Evolutionary conservation across 1,140 invertebrate species (phyloP), one percentile per base, ranked within the genome.

Genomic region (Drosophila sp.): DNA sequence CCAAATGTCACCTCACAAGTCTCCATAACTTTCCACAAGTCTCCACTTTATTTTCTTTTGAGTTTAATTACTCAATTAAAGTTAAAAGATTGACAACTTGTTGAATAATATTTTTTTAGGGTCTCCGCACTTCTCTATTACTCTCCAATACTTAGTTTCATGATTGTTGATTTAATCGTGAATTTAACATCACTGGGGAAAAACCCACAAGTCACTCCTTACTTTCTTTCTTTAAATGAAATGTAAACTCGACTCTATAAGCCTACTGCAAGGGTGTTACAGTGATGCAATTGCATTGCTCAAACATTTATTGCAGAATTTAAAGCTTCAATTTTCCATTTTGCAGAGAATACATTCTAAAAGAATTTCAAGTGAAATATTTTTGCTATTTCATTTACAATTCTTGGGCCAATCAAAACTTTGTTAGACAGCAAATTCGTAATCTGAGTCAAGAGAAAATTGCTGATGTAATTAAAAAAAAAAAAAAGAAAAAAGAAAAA

Each of bases 391-490:
- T 50, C 23, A 50, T 50, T 27, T 27, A 27, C 44, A 50, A 50
- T 50, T 50, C 8, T 50, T 17, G 23, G 3, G 35, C 35, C 35
- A 38, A 38, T 38, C 10, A n/a, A 11, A 0, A 38, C 35, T 27
- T 17, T 47, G 41, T 23, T 6, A 47, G 23, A 47, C 17, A 47
- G 23, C 0, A 50, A 50, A 50, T 10, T 10, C 10, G 7, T 50
- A 50, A 10, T 25, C 44, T 50, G 23, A 50, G 25, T 4, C 8
- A 25, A 38, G 35, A 38, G 44, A 50, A 50, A 50, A 27, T 50
- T 50, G 44, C 44, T 50, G 44, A 50, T 50, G 44, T 50, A 50
- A 50, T 50, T 50, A 50, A 50, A 50, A 50, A 1, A 10, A 8
- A 30, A 30, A 4, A 30, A 30, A 30, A 30, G 30, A 11, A 10